These are phyloP conservation scores for Teleogryllus oceanicus DNA, from an alignment of 2,888 invertebrate genomes.

Conservation along the genomic window DNA sequence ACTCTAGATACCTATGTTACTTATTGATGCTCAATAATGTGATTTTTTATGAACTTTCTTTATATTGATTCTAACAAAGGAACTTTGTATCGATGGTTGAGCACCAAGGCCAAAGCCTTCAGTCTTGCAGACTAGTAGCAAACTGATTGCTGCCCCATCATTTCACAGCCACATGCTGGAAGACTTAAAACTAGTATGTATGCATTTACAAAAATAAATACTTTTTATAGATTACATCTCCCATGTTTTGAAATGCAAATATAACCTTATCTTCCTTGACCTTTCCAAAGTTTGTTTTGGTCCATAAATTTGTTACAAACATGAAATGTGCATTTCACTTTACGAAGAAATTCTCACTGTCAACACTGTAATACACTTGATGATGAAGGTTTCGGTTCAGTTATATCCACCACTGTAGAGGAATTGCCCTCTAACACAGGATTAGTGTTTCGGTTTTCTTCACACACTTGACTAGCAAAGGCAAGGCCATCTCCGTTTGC, in stretches of 20 bases:
- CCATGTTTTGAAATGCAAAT: too few species aligned
- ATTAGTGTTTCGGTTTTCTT: conserved; percentile 24
- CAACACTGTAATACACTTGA: not conserved
- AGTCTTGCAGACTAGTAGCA: not conserved
- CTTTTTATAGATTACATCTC: not conserved
- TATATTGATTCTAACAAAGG: not conserved
- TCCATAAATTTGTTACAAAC: not conserved
- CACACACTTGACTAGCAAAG: conserved; percentile 34
- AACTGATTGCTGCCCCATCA: not conserved
- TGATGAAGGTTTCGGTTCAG: not conserved
- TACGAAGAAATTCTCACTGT: too few species aligned
- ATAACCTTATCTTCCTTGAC: not conserved
- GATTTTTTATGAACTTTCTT: not conserved
- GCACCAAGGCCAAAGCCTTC: not conserved
- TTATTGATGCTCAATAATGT: not conserved
- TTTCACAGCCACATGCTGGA: conserved; percentile 18
- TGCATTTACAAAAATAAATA: not conserved
- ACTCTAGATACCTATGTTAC: too few species aligned
- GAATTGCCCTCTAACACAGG: conserved; percentile 11
- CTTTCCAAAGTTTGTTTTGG: not conserved
- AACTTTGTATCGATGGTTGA: not conserved
- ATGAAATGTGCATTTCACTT: too few species aligned
- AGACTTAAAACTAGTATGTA: not conserved
- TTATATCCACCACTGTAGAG: not conserved
- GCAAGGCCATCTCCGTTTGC: conserved; percentile 30